Base-by-base conservation (phyloP, 1,140 invertebrate species). In the Colletes gigas region DNA sequence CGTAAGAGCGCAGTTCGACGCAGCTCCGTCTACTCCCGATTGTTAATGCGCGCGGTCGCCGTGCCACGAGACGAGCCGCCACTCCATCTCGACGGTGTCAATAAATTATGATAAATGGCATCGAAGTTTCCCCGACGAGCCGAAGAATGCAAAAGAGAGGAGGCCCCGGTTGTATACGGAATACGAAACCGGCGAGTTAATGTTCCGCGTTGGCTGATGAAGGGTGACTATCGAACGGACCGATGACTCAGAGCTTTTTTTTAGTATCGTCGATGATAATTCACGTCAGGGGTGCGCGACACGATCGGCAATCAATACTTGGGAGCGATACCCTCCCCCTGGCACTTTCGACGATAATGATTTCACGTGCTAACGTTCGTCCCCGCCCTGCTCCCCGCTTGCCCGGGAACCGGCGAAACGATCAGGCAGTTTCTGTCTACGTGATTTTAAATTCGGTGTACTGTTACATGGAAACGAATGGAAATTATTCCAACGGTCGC, bases 261-360 rank as follows among this genome's bases (percentile, higher is more conserved):
- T 88, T 85, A 87, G 83, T 88, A 88, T 89, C 87, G 88, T 71
- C 85, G 78, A 90, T 89, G 88, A 89, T 90, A 90, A 90, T 91
- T 91, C 89, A 91, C 84, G 88, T 89, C 81, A 88, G 88, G 89
- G 89, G 85, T 89, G 86, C 82, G 78, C 83, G 84, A 89, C 86
- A 89, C 88, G 89, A 90, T 90, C 90, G 88, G 89, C 88, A 90
- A 91, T 91, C 90, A 89, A 91, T 91, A 90, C 83, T 73, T 79
- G 50, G 30, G 65, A 83, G 62, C 82, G 78, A 88, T 84, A 85
- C 80, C 72, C 68, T 74, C 65, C 84, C 83, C 83, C 21, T 84
- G 74, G 66, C 77, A 62, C 63, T 81, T 73, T 87, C 62, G 41
- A 57, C 75, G 78, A 83, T 81, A 77, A 86, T 74, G 66, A 65